Evolutionary conservation across 2,113 vertebrate species (phyloP).

Genomic region (Corythaixoides concolor): DNA sequence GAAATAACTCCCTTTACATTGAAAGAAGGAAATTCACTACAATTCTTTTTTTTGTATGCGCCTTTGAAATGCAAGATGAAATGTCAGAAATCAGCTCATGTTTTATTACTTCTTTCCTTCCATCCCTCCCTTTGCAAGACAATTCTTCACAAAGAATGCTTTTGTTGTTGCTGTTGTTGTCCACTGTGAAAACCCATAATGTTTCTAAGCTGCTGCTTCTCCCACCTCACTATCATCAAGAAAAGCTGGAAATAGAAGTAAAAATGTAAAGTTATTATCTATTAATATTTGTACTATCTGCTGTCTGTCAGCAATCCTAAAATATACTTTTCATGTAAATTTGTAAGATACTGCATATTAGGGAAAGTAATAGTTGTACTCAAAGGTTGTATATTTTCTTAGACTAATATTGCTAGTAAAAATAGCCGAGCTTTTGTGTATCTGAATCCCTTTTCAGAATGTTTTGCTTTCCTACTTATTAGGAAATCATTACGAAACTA

Average conservation of each 20-base stretch:
- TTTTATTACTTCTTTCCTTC: neutral
- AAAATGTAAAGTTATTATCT: neutral
- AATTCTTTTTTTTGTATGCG: neutral
- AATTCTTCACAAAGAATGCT: neutral
- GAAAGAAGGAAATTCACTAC: neutral
- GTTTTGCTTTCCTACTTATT: neutral
- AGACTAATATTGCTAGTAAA: neutral
- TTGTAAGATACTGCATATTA: neutral
- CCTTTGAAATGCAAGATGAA: neutral
- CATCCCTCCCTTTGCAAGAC: neutral
- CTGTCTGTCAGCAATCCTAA: neutral
- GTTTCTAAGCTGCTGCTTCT: neutral
- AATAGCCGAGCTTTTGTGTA: neutral
- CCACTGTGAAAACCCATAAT: neutral
- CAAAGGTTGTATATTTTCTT: neutral
- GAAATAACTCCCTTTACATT: neutral
- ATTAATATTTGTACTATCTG: neutral
- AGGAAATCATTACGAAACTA: neutral
- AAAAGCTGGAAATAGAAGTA: neutral
- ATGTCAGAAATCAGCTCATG: neutral
- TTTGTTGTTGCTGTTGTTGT: neutral
- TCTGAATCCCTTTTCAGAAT: neutral
- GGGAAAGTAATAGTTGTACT: neutral
- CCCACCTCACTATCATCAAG: neutral
- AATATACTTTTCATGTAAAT: neutral